Evolutionary conservation across 2,113 vertebrate genomes (phyloP), one percentile per base, ranked within the genome.

Genomic region (Zosterops hypoxanthus): DNA sequence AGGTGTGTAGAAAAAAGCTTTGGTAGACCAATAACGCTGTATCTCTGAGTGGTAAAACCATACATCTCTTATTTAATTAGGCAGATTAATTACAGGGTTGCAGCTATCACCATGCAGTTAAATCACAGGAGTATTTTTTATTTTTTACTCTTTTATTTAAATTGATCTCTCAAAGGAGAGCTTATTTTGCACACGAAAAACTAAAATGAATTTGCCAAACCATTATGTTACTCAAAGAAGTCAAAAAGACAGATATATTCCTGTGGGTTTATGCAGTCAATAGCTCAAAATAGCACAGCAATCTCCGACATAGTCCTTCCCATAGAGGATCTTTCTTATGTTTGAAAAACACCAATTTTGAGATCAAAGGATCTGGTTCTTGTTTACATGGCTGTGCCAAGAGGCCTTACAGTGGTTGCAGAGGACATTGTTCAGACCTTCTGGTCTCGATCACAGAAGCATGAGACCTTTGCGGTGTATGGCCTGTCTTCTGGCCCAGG

Each of bases 321-420:
- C 82, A 59, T 36, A 73, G 85, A 90, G 46, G 25, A 46, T 61
- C 57, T 88, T 90, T 24, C 28, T 76, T 69, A 25, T 0, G 0
- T 77, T 77, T 88, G 66, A 72, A 86, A 93, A 90, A 63, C 36
- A 47, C 21, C 1, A 2, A 65, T 86, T 93, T 81, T 86, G 68
- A 88, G 93, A 88, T 88, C 59, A 73, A 77, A 88, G 36, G 19
- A 33, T 77, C 75, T 90, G 92, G 36, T 88, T 82, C 50, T 80
- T 82, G 86, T 88, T 93, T 70, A 66, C 29, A 47, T 1, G 2
- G 26, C 29, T 80, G n/a, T 72, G 75, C 85, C 85, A 90, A 80
- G 75, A 39, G 21, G 29, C 49, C 56, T 82, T 63, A 15, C 5
- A 56, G 69, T 64, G 84, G 39, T 82, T 94, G 65, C 65, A 71